Evolutionary conservation across 2,888 invertebrate species (phyloP), one percentile per base, ranked within the genome.

Genomic region (Polia nebulosa): DNA sequence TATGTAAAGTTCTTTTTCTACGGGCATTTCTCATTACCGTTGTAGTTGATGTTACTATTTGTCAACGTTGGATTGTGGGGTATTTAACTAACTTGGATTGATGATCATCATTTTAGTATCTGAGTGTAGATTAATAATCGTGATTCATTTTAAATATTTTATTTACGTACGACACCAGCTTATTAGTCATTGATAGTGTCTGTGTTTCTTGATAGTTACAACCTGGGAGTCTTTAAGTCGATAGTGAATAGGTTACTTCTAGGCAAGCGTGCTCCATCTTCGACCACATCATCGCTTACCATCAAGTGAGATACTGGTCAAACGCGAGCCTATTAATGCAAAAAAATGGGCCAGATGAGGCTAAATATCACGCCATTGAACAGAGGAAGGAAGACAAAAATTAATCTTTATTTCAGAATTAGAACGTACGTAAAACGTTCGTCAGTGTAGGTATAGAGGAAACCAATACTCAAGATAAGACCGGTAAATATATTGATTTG

Each of bases 21-120:
- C 29, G 34, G 27, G 3, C 7, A 47, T 68, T 41, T 58, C 34
- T 32, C n/a, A 27, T 25, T 52, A 41, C 57, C 57, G 62, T 57
- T 58, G n/a, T n/a, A 25, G 25, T 32, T 49, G 32, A 53, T 77
- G 62, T 25, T 69, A 44, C 47, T 44, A 59, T 69, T 72, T 58
- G 47, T 69, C 76, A 59, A 15, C 53, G 59, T 76, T 68, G 20
- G 41, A 34, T 36, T 56, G 29, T 41, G 17, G 49, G 7, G 3
- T 20, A 11, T 32, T 57, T 34, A 34, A 5, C 4, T 34, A 34
- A 5, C 4, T 15, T 17, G 15, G 25, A 56, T 41, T 71, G 5
- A 49, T 52, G 29, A 25, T 32, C 29, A 20, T 41, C n/a, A 5
- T 51, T 51, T 29, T 20, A 32, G 13, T 32, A 51, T 20, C 11